Evolutionary conservation across 2,797 vertebrate species (phyloP).

Genomic region (Lates japonicus): DNA sequence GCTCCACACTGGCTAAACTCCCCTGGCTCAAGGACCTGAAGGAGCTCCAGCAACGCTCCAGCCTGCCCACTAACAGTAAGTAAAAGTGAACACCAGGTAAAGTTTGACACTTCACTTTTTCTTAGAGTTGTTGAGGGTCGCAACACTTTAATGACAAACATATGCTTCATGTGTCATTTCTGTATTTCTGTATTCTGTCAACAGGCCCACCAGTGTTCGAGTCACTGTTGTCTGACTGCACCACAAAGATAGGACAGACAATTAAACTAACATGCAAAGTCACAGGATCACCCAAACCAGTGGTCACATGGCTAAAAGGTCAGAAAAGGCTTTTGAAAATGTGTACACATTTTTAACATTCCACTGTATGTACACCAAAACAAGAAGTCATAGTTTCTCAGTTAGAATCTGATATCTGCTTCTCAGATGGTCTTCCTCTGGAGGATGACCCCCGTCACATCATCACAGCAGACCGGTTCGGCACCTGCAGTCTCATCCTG

Average conservation of each 20-base stretch:
- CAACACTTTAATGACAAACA: too few relatives aligned
- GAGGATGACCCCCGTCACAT: slow-evolving; percentile 95
- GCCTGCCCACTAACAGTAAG: slow-evolving; percentile 90
- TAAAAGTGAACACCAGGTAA: slow-evolving; percentile 6
- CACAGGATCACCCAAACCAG: slow-evolving; percentile 90
- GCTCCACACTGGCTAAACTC: slow-evolving; percentile 90
- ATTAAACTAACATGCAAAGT: slow-evolving; percentile 95
- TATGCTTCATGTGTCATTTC: slow-evolving; percentile 1
- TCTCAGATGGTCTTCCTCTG: slow-evolving; percentile 91
- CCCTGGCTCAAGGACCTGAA: slow-evolving; percentile 97
- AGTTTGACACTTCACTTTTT: neutral
- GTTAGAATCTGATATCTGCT: slow-evolving; percentile 3
- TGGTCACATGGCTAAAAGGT: slow-evolving; percentile 97
- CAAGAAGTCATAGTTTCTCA: neutral
- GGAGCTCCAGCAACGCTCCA: slow-evolving; percentile 91
- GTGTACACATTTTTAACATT: neutral
- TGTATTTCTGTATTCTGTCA: slow-evolving; percentile 26
- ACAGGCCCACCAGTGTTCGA: slow-evolving; percentile 92
- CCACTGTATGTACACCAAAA: neutral
- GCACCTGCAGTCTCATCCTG: slow-evolving; percentile 92
- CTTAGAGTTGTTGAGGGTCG: neutral
- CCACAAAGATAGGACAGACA: slow-evolving; percentile 92
- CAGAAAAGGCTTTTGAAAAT: slow-evolving; percentile 20
- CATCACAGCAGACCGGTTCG: slow-evolving; percentile 91
- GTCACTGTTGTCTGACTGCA: slow-evolving; percentile 89